These are phyloP conservation scores for Portunus trituberculatus DNA, from an alignment of 1,140 invertebrate species.

Conservation along the genomic window DNA sequence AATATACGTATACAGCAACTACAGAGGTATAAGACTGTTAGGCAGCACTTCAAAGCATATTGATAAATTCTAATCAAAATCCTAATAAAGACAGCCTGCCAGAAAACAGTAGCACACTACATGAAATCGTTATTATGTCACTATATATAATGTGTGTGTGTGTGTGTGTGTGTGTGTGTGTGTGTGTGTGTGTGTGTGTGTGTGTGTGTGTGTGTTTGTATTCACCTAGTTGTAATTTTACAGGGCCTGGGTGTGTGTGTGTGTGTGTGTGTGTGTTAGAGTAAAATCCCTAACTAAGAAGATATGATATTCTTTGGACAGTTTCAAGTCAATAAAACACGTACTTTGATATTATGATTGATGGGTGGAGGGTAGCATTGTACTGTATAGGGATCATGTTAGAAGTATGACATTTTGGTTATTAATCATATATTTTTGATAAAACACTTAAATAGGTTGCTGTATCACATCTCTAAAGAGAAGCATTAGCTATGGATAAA, in stretches of 20 bases:
- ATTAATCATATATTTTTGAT: not conserved
- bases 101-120: too few species aligned
- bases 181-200: constrained; percentile 37
- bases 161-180: constrained; percentile 23
- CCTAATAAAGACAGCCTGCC: too few species aligned
- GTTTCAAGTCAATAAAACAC: not conserved
- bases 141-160: not conserved
- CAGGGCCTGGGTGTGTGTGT: not conserved
- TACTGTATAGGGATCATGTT: constrained; percentile 11
- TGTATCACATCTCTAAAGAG: not conserved
- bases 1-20: not conserved
- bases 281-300: not conserved
- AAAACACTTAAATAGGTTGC: too few species aligned
- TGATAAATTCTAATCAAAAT: too few species aligned
- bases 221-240: too few species aligned
- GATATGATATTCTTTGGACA: not conserved
- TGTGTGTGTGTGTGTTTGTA: constrained; percentile 27
- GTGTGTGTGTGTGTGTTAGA: constrained; percentile 28
- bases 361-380: not conserved
- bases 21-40: not conserved
- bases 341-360: not conserved
- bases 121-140: not conserved
- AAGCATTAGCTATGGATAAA: not conserved
- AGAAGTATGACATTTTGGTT: not conserved
- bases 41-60: not conserved